Percentiles rank a stretch among this genome's conserved stretches.
These are phyloP conservation scores for Anguilla anguilla DNA, from an alignment of 2,797 vertebrate genomes.

Conservation along the genomic window DNA sequence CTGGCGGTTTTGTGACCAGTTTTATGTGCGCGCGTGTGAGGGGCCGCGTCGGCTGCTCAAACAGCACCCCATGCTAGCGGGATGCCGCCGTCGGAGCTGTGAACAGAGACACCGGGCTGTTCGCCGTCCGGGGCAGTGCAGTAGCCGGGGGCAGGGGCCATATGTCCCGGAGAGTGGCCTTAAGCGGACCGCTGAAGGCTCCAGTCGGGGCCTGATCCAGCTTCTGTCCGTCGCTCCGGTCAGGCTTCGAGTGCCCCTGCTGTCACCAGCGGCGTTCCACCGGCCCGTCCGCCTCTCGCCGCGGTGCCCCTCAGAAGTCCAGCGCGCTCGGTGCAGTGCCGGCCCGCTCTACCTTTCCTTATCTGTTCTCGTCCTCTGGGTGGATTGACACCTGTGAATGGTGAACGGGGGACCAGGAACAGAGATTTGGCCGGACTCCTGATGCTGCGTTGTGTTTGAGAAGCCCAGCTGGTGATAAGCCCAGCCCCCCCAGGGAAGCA, in stretches of 20 bases:
- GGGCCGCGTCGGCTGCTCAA: not conserved
- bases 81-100: not conserved
- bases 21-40: constrained; percentile 17
- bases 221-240: not conserved
- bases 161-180: not conserved
- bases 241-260: not conserved
- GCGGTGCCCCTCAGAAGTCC: not conserved
- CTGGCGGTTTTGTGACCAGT: constrained; percentile 38
- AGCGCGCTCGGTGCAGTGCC: not conserved
- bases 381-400: not conserved
- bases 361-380: not conserved
- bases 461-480: too few species aligned
- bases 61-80: not conserved
- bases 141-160: not conserved
- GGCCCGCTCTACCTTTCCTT: not conserved
- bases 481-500: too few species aligned
- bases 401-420: not conserved
- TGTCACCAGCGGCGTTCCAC: not conserved
- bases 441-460: not conserved
- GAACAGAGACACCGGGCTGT: constrained; percentile 39
- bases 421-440: not conserved
- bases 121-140: not conserved
- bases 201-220: not conserved
- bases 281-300: not conserved
- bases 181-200: not conserved